These are phyloP conservation scores for Vanacampus margaritifer DNA, from an alignment of 2,113 vertebrate genomes.

Conservation along the genomic window DNA sequence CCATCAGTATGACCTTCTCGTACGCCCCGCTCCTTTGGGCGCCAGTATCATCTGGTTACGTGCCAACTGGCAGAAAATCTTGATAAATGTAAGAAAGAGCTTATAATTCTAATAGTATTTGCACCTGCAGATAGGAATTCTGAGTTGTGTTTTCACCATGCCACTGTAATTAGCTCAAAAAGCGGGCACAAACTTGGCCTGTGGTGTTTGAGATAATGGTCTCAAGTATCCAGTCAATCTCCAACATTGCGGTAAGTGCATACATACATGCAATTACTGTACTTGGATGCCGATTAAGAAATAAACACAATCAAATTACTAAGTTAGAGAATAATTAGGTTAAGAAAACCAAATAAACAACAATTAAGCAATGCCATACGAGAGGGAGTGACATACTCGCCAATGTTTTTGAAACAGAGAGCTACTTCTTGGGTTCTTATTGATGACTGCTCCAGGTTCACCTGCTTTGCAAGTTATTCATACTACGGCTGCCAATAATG, in stretches of 20 bases:
- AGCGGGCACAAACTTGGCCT: slow-evolving; percentile 33
- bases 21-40: slow-evolving; percentile 63
- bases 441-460: no score
- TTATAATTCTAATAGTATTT: slow-evolving; percentile 2
- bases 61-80: slow-evolving; percentile 28
- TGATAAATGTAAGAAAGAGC: slow-evolving; percentile 1
- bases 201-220: background rate
- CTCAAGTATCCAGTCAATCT: background rate
- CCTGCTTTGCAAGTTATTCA: no score
- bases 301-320: background rate
- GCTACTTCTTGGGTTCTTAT: no score
- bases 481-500: no score
- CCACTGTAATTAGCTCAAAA: slow-evolving; percentile 28
- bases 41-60: slow-evolving; percentile 31
- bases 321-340: no score
- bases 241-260: slow-evolving; percentile 5
- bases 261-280: no score
- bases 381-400: no score
- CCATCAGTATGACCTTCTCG: slow-evolving; percentile 60
- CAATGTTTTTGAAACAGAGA: no score
- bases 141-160: slow-evolving; percentile 14
- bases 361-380: no score
- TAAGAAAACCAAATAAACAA: no score
- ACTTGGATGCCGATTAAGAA: background rate
- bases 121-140: slow-evolving; percentile 7